Base-by-base conservation (phyloP, 1,140 invertebrate species). In the Leptopilina boulardi region DNA sequence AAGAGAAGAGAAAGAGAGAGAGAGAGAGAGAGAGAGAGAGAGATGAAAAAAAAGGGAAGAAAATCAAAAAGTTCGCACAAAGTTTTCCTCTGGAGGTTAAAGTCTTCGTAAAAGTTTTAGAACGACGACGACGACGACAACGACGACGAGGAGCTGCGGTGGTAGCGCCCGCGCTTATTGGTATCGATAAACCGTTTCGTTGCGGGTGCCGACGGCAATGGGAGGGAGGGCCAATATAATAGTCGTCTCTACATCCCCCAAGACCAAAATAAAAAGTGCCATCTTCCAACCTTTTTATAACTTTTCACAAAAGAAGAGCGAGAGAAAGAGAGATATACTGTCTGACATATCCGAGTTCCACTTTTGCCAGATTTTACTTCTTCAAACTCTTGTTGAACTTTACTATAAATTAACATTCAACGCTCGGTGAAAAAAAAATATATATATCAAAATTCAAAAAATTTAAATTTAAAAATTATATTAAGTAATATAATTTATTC, bases 141-240 rank as follows among this genome's bases (percentile, higher is more conserved):
- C 74, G 76, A 81, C 77, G 74, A n/a, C n/a, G n/a, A n/a, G n/a
- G n/a, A 79, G 51, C 75, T 75, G 71, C 54, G 73, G 47, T 56
- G 8, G 72, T 30, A 19, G 51, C 51, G 23, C 4, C 30, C 51
- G 23, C 4, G 56, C 79, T 85, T 87, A 87, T 88, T 87, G 84
- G 76, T 85, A 85, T 87, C 86, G 86, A 87, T 86, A 86, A 87
- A 85, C 76, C 70, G 81, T 82, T 80, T 78, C 41, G 56, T 71
- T 74, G n/a, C n/a, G 59, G 66, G 42, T 71, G 70, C 74, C 75
- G 79, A 30, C 44, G 71, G 54, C 19, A 34, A 76, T 71, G 70
- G 70, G n/a, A n/a, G n/a, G 38, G 56, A 56, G 51, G 76, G 71
- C 70, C 77, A 78, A 83, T 85, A 83, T 82, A 85, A 86, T 80